Conservation (phyloP, 2,797 vertebrate species). For the Limosa lapponica region DNA sequence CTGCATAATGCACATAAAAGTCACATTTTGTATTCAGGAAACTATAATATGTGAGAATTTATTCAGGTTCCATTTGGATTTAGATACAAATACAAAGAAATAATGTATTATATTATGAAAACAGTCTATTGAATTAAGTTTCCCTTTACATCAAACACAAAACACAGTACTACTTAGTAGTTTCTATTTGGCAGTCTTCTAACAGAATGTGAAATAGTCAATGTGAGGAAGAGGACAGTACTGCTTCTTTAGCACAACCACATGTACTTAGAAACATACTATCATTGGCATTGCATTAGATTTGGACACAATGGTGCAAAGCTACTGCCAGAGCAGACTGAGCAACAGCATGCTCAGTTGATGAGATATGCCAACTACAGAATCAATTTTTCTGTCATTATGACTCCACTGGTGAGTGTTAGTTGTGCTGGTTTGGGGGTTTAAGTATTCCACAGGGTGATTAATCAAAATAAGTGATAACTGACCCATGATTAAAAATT, state of each 20-base stretch:
- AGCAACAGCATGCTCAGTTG: not conserved
- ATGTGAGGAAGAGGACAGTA: fast-evolving
- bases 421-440: not conserved
- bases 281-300: not conserved
- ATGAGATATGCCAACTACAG: not conserved
- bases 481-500: not conserved
- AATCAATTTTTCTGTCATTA: not conserved
- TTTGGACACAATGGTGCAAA: not conserved
- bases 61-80: not conserved
- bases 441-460: not conserved
- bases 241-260: not conserved
- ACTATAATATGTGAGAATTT: not conserved
- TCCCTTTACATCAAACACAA: not conserved
- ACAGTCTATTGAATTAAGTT: not conserved
- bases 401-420: not conserved
- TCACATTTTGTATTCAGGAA: not conserved
- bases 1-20: not conserved
- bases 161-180: not conserved
- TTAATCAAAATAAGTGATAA: not conserved
- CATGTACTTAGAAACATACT: not conserved
- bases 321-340: not conserved
- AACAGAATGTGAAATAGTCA: not conserved
- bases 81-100: not conserved
- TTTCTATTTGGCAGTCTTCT: not conserved
- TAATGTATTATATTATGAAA: not conserved